Evolutionary conservation across 2,888 invertebrate genomes (phyloP), one percentile per base, ranked within the genome.

Genomic region (Helleia helle): DNA sequence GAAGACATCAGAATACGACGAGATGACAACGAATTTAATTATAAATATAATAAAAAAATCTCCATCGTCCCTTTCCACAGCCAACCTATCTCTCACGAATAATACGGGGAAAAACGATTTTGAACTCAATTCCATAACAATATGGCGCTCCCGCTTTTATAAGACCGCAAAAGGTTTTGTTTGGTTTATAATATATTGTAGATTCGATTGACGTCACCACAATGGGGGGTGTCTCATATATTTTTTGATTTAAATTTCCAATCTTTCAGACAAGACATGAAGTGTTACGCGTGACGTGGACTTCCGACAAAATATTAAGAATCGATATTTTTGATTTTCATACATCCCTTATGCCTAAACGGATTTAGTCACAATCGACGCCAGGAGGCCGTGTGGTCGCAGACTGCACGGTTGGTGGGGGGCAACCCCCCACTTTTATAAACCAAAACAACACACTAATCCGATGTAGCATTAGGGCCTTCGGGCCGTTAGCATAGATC

Each of bases 11-110:
- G 62, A 60, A 63, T 63, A 65, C 64, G 67, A 64, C 70, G 71
- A 71, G 73, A 75, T 83, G 81, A 77, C 81, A 80, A 77, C 71
- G 66, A 76, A 80, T 81, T 84, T 83, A 84, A 84, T 84, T 84
- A 81, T 79, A 79, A 80, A 80, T 76, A 81, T 81, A 77, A 79
- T 80, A 81, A 76, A 76, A 72, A 76, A 70, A 71, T 62, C 70
- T 67, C 68, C 66, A 69, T 57, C 75, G 76, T 72, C 81, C 80
- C 77, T 74, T 72, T 66, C 65, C 59, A 59, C 66, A 65, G 64
- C 60, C 60, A 58, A 56, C 62, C 56, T 56, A 54, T 54, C 47
- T 51, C 56, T 54, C 36, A 18, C 28, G 22, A 2, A 41, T 57
- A 63, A 57, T 59, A 50, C 53, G 54, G 56, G 57, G 52, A 54